Conservation (phyloP, 2,888 invertebrate genomes). For the Sepioteuthis lessoniana region DNA sequence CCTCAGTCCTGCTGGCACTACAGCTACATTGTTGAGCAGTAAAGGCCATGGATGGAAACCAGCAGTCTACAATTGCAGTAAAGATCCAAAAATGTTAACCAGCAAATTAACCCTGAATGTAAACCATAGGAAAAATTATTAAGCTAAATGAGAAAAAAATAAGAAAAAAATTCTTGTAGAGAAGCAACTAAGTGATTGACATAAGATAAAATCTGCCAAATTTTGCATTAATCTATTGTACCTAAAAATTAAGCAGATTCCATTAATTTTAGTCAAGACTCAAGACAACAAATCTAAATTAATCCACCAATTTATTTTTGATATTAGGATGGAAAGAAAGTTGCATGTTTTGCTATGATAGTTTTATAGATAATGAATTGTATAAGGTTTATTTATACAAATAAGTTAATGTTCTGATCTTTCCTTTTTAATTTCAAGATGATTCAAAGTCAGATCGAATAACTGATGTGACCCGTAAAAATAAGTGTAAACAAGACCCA, state of each 20-base stretch:
- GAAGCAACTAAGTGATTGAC: neutral
- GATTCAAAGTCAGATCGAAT: too few species aligned
- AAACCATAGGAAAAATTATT: neutral
- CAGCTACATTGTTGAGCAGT: constrained; percentile 35
- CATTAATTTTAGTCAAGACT: neutral
- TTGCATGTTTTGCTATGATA: too few species aligned
- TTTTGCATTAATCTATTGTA: neutral
- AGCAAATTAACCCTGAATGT: neutral
- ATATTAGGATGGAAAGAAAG: too few species aligned
- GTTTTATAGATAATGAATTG: too few species aligned
- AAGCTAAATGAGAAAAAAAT: neutral
- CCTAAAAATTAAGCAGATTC: neutral
- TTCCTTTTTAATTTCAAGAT: too few species aligned
- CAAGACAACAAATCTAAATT: too few species aligned
- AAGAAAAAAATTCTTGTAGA: neutral
- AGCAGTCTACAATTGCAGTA: constrained; percentile 44
- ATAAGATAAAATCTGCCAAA: neutral
- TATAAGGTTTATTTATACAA: too few species aligned
- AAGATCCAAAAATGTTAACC: constrained; percentile 34
- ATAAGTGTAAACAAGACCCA: too few species aligned
- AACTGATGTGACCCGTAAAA: too few species aligned
- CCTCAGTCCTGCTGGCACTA: constrained; percentile 5
- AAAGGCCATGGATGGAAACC: constrained; percentile 40
- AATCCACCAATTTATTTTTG: too few species aligned
- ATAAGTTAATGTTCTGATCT: too few species aligned